Percentiles rank a stretch among this genome's conserved stretches.
These are phyloP conservation scores for Actenoides lindsayi DNA, from an alignment of 2,113 vertebrate genomes.

Conservation along the genomic window DNA sequence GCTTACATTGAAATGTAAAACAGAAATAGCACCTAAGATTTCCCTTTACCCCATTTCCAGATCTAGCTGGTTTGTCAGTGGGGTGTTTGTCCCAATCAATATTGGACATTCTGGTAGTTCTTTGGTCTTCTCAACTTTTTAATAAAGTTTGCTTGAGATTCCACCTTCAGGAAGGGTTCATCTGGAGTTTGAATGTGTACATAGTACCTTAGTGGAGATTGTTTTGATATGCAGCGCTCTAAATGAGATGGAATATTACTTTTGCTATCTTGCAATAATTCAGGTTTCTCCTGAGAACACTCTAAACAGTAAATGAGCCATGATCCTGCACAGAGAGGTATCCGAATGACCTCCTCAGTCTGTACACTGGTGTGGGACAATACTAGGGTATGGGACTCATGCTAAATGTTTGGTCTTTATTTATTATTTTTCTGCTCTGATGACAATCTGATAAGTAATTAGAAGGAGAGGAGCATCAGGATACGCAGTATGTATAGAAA, in stretches of 20 bases:
- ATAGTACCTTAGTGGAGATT: not conserved
- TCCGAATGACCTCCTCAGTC: too few species aligned
- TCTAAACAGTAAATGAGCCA: not conserved
- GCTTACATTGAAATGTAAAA: not conserved
- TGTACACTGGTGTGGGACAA: not conserved
- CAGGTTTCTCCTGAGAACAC: not conserved
- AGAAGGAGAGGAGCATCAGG: not conserved
- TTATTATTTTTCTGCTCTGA: not conserved
- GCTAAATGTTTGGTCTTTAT: not conserved
- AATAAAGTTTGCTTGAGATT: not conserved
- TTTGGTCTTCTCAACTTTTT: not conserved
- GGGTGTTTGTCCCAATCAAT: not conserved
- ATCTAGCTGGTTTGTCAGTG: not conserved
- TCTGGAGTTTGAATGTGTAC: not conserved
- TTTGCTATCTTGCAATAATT: not conserved
- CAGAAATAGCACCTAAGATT: not conserved
- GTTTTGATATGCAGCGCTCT: not conserved
- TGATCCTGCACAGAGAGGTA: not conserved
- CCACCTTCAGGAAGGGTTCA: not conserved
- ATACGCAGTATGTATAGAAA: not conserved
- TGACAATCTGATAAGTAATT: not conserved
- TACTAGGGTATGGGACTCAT: not conserved
- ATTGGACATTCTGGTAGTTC: not conserved
- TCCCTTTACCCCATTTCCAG: not conserved
- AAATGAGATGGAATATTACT: not conserved